phyloP scores from a whole-genome alignment of 2,888 invertebrate species.

The Habroteleia sp. region DNA sequence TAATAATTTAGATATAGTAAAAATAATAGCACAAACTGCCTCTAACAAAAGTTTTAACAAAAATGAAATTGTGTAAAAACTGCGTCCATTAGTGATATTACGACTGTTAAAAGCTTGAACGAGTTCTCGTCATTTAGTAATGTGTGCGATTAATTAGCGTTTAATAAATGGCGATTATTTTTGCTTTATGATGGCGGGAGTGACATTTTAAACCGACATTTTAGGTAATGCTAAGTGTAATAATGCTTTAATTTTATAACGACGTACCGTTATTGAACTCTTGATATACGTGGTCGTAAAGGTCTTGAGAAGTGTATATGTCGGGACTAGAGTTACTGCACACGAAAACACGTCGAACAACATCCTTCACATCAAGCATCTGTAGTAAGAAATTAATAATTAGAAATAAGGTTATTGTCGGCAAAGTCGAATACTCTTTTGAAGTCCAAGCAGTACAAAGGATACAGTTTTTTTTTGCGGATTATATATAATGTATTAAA shows the following conservation, averaged over 20 bases:
- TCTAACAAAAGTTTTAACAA: no score
- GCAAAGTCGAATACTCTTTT: neutral
- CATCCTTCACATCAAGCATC: slow-evolving; percentile 79
- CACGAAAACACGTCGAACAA: slow-evolving; percentile 76
- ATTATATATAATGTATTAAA: no score
- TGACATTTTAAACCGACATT: no score
- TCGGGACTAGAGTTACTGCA: slow-evolving; percentile 85
- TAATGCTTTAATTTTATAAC: slow-evolving; percentile 37
- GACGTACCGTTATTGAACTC: slow-evolving; percentile 86
- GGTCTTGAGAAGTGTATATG: slow-evolving; percentile 84
- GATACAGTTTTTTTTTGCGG: no score
- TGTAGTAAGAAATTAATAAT: slow-evolving; percentile 66
- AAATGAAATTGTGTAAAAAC: neutral
- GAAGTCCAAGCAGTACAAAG: neutral
- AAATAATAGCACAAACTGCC: no score
- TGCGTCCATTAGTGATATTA: slow-evolving; percentile 18
- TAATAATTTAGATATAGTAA: no score
- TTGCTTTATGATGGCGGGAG: no score
- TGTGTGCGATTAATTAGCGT: neutral
- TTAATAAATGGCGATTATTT: slow-evolving; percentile 2
- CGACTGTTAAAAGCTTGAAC: slow-evolving; percentile 11
- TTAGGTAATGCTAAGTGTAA: slow-evolving; percentile 15
- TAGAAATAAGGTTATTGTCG: slow-evolving; percentile 32
- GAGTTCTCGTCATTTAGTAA: neutral
- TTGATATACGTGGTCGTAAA: slow-evolving; percentile 91